Evolutionary conservation across 2,888 invertebrate genomes (phyloP).

Genomic region (Xylocampa areola): DNA sequence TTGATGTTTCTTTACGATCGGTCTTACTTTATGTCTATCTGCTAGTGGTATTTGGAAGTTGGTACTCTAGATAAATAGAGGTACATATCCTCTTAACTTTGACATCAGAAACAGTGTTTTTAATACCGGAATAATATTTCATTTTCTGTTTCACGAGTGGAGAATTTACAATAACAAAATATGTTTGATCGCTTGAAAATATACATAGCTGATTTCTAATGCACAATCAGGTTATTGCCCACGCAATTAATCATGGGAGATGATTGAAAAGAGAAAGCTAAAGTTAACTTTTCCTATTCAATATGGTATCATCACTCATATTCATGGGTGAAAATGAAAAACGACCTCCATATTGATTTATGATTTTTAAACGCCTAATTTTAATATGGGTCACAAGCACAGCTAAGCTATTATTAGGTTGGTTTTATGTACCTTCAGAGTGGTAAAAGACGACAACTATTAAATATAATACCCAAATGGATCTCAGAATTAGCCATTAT

Average conservation of each 20-base stretch:
- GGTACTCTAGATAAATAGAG: conserved; percentile 2
- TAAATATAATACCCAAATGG: too few relatives aligned
- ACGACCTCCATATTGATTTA: not conserved
- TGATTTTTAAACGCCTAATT: not conserved
- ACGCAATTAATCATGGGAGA: conserved; percentile 31
- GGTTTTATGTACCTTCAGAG: not conserved
- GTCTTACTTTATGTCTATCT: not conserved
- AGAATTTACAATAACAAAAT: not conserved
- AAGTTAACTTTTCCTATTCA: conserved; percentile 36
- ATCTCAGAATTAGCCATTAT: too few relatives aligned
- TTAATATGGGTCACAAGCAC: not conserved
- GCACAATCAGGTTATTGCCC: conserved; percentile 8
- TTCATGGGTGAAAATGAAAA: conserved; percentile 12
- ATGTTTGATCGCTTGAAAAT: conserved; percentile 1
- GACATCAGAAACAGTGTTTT: not conserved
- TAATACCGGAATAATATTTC: too few relatives aligned
- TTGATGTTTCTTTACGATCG: conserved; percentile 12
- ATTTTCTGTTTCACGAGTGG: too few relatives aligned
- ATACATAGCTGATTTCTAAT: conserved; percentile 25
- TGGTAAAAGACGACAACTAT: too few relatives aligned
- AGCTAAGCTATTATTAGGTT: not conserved
- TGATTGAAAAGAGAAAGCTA: conserved; percentile 41
- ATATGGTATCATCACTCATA: conserved; percentile 27
- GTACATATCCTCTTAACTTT: not conserved
- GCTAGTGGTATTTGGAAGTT: not conserved